These are phyloP conservation scores for Morelia viridis DNA, from an alignment of 2,797 vertebrate species.

Conservation along the genomic window DNA sequence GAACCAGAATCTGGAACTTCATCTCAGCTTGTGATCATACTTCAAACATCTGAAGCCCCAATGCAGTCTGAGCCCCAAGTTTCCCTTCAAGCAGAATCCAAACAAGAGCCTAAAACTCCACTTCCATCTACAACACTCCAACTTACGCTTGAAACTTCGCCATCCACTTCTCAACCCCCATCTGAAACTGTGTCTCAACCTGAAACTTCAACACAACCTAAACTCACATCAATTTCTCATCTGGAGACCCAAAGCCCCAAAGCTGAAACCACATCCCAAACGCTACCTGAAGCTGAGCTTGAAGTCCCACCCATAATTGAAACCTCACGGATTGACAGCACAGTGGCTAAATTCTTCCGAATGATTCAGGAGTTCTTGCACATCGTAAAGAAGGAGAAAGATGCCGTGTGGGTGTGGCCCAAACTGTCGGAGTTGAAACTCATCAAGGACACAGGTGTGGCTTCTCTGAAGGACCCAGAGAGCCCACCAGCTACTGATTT, in stretches of 20 bases:
- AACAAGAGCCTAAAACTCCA: fast-evolving
- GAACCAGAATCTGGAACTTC: too few relatives aligned
- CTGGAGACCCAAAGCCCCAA: neutral
- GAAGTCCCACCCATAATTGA: neutral
- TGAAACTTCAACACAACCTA: too few relatives aligned
- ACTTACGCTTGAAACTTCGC: neutral
- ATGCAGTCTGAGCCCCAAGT: neutral
- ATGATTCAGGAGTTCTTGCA: neutral
- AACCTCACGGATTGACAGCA: neutral
- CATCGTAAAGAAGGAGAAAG: neutral
- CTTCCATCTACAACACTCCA: neutral
- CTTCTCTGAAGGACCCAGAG: neutral
- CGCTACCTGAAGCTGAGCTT: fast-evolving
- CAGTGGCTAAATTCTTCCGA: neutral
- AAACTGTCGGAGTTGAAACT: neutral
- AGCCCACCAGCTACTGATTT: too few relatives aligned
- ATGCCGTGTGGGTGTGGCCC: neutral
- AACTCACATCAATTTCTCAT: neutral
- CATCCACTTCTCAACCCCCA: too few relatives aligned
- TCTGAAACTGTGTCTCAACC: neutral
- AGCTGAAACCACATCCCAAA: neutral
- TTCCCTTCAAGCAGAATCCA: neutral
- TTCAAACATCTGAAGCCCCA: neutral
- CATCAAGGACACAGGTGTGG: neutral
- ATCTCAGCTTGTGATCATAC: too few relatives aligned